Evolutionary conservation across 2,113 vertebrate genomes (phyloP).

Genomic region (Ictidomys tridecemlineatus): DNA sequence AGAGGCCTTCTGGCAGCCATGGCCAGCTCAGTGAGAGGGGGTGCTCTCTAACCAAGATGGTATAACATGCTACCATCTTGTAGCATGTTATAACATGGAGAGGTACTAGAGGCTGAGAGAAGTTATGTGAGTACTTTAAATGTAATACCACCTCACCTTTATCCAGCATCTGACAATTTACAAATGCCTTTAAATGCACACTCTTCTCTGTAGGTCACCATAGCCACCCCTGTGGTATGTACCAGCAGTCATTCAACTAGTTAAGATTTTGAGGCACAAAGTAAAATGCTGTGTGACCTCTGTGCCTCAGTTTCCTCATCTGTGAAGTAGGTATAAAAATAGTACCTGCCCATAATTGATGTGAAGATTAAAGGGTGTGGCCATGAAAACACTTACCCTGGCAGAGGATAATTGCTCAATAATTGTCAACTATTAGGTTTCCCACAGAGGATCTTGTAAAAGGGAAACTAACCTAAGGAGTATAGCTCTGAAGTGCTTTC

Average conservation of each 20-base stretch:
- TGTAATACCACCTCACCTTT: background rate
- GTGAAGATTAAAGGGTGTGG: background rate
- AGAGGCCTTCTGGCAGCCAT: background rate
- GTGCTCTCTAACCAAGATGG: background rate
- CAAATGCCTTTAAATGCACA: background rate
- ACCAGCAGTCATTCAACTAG: background rate
- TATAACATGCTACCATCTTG: accelerated
- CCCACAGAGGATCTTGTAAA: background rate
- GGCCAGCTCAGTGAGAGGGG: background rate
- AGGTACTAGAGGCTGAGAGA: background rate
- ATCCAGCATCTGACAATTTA: background rate
- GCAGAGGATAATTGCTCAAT: background rate
- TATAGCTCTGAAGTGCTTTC: background rate
- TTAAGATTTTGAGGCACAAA: background rate
- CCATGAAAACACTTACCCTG: too few relatives aligned
- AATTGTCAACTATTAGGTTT: background rate
- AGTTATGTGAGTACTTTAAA: background rate
- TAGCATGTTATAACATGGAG: too few relatives aligned
- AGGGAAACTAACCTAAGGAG: background rate
- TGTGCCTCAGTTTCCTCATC: background rate
- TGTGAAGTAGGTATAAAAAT: background rate
- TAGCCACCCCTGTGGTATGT: background rate
- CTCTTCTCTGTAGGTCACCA: background rate
- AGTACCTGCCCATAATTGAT: background rate
- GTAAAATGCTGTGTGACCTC: background rate